These are phyloP conservation scores for Zhengitettix transpicula DNA, from an alignment of 2,888 invertebrate genomes.

Conservation along the genomic window DNA sequence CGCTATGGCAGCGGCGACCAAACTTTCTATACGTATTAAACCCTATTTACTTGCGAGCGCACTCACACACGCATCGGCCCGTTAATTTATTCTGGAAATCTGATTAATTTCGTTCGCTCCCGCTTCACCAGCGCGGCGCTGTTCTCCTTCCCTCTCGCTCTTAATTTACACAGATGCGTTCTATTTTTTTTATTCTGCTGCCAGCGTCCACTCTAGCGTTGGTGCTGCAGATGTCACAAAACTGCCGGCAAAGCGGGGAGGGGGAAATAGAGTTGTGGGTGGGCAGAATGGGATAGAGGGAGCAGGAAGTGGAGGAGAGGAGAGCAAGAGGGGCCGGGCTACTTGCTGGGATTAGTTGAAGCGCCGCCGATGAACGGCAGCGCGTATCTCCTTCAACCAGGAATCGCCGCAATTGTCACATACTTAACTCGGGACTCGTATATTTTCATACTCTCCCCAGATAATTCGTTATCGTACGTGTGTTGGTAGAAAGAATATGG, in stretches of 20 bases:
- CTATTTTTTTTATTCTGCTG: not conserved
- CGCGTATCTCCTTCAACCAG: too few species aligned
- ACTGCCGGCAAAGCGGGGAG: not conserved
- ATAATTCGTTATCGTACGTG: too few species aligned
- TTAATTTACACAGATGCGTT: not conserved
- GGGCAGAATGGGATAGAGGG: not conserved
- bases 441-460: too few species aligned
- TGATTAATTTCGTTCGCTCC: conserved; percentile 8
- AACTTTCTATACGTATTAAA: not conserved
- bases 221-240: too few species aligned
- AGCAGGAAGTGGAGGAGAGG: not conserved
- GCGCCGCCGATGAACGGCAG: not conserved
- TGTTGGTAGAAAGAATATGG: too few species aligned
- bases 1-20: not conserved
- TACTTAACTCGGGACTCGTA: too few species aligned
- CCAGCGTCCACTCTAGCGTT: not conserved
- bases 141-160: not conserved
- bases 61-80: conserved; percentile 1
- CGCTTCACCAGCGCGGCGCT: not conserved
- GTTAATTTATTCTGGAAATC: conserved; percentile 10
- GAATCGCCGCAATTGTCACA: too few species aligned
- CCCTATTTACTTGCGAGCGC: not conserved
- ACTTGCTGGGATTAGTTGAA: not conserved
- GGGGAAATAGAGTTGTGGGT: not conserved
- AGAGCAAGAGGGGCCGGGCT: not conserved